Base-by-base conservation (phyloP, 2,797 vertebrate genomes). In the Dicrostonyx torquatus region DNA sequence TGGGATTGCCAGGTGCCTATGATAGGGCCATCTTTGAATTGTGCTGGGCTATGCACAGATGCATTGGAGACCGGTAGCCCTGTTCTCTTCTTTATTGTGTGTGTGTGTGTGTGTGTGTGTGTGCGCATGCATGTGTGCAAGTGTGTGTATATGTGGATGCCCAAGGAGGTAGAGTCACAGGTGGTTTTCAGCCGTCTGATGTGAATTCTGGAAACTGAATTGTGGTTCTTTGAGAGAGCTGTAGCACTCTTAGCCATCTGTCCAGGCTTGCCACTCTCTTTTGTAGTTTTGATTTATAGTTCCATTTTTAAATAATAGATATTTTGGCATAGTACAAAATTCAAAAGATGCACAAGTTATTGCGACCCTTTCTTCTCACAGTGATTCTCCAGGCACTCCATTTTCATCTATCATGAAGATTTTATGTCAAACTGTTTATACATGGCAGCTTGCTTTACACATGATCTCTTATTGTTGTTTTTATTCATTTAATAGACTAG, bases 331-430 rank as follows among this genome's bases (percentile, higher is more conserved):
- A 88, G 55, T 77, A 94, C 17, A 75, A 80, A 62, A 80, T 80
- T 93, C 55, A 89, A 80, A 93, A 91, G 22, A 77, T n/a, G 75
- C 2, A 50, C 82, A 85, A 43, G 37, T 90, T 90, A 43, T 1
- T 43, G 8, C 20, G 34, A 83, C 64, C 7, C 10, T 31, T 83
- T 31, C 58, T 10, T 79, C 55, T 50, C 20, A 48, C 22, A 90
- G 68, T n/a, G 75, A 40, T 84, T 86, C 37, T 26, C 93, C 37
- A 86, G 9, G 5, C 10, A 72, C n/a, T 85, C 76, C 66, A 5
- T 60, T 94, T 20, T 70, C 58, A 70, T 43, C 31, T 86, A 20
- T 20, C 53, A 4, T 55, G 53, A 7, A 18, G 76, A 3, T 45
- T 86, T 75, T 79, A 20, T 58, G 45, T 89, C 48, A 75, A 13